These are phyloP conservation scores for Esox lucius DNA, from an alignment of 2,797 vertebrate genomes.

Conservation along the genomic window DNA sequence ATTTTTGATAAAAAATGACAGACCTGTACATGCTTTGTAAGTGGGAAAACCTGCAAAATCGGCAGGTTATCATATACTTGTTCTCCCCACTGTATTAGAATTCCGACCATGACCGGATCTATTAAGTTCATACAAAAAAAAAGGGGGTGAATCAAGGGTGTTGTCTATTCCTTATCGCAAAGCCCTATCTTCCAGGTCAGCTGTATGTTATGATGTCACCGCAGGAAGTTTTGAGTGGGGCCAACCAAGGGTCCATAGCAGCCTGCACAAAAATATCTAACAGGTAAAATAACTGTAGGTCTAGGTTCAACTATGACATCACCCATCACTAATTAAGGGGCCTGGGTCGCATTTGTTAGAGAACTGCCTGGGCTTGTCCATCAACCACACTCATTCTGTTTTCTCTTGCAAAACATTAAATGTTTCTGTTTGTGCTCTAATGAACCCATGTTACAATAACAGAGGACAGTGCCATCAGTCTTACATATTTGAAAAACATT, in stretches of 20 bases:
- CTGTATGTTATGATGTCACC: conserved; percentile 97
- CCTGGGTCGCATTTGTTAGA: not conserved
- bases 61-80: too few relatives aligned
- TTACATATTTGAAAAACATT: not conserved
- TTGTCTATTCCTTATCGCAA: not conserved
- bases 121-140: too few relatives aligned
- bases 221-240: conserved; percentile 88
- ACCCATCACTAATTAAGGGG: not conserved
- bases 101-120: too few relatives aligned
- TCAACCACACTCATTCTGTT: not conserved
- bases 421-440: not conserved
- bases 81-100: too few relatives aligned
- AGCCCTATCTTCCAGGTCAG: conserved; percentile 73
- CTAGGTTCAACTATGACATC: not conserved
- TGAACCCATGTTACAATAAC: conserved; percentile 1
- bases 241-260: conserved; percentile 85
- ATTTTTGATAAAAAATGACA: too few relatives aligned
- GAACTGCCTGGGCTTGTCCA: not conserved
- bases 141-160: conserved; percentile 27
- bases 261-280: conserved; percentile 78
- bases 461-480: not conserved
- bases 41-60: too few relatives aligned
- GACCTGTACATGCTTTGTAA: too few relatives aligned
- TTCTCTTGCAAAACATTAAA: not conserved
- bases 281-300: not conserved